Base-by-base conservation (phyloP, 2,113 vertebrate species). In the Symphodus melops region DNA sequence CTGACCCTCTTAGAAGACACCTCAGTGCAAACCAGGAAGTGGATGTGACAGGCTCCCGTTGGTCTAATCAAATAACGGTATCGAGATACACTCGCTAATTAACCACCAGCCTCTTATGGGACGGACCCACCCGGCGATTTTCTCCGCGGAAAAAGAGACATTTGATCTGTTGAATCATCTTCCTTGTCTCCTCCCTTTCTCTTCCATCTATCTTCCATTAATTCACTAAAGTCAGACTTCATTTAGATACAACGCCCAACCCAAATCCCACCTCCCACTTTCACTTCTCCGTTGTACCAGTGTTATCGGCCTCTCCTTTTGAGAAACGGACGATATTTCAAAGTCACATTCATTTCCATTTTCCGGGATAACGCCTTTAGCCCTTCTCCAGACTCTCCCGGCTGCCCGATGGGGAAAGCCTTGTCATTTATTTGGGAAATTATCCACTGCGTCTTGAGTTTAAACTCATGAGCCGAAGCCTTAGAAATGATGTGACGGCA, bases 71-170 rank as follows among this genome's bases (percentile, higher is more conserved):
- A 93, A 91, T 93, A 88, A 89, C 68, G 33, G 70, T 71, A 79
- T 88, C 80, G 81, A 88, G 90, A 90, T 90, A 86, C 87, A 85
- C 83, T 86, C 41, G 57, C 85, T 91, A 91, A 93, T 93, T 92
- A 91, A 93, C 93, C 92, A 92, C 72, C 36, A 39, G 82, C 89
- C 89, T 86, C 77, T 77, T 83, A 90, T 1, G 90, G 83, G 87
- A 71, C 5, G 79, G 46, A 79, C 78, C 80, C 79, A 77, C 87
- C 71, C 68, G 68, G 69, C 20, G 46, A 65, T 46, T 71, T 46
- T 71, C 72, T 75, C 69, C 5, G 64, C 61, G 65, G 74, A 77
- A 82, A 84, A 78, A 77, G 55, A 88, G 77, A 88, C 84, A 82
- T 87, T 89, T 89, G 85, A 91, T 92, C 82, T 83, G 88, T 90